Evolutionary conservation across 1,140 invertebrate species (phyloP).

Genomic region (Hyles vespertilio): DNA sequence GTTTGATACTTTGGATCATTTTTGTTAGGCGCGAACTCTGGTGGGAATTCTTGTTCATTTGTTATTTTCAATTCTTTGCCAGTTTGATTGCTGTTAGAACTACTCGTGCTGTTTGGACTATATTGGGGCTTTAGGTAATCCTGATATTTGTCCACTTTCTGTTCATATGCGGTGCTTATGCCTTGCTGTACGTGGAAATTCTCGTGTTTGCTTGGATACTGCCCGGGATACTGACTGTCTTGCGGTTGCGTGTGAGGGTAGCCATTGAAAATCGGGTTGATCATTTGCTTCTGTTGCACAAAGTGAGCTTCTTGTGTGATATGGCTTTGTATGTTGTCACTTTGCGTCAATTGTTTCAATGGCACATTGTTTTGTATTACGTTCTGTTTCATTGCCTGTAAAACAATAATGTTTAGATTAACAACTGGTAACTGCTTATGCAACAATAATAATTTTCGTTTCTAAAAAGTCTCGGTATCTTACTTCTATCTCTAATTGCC

Average conservation of each 20-base stretch:
- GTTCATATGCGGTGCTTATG: slow-evolving; percentile 65
- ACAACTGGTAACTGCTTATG: too few species aligned
- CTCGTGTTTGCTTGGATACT: slow-evolving; percentile 64
- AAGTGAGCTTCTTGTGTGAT: slow-evolving; percentile 72
- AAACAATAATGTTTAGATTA: slow-evolving; percentile 15
- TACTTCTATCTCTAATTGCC: too few species aligned
- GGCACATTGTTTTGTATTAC: slow-evolving; percentile 70
- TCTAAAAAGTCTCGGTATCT: too few species aligned
- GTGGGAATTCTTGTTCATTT: slow-evolving; percentile 72
- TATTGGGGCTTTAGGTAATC: slow-evolving; percentile 68
- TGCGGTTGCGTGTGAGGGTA: slow-evolving; percentile 53
- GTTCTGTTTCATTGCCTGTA: slow-evolving; percentile 72
- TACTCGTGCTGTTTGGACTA: slow-evolving; percentile 63
- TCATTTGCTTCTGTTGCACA: slow-evolving; percentile 71
- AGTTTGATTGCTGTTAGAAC: slow-evolving; percentile 68
- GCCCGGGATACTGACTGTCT: slow-evolving; percentile 58
- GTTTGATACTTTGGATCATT: slow-evolving; percentile 96
- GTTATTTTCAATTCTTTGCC: slow-evolving; percentile 63
- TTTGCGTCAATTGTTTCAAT: slow-evolving; percentile 72
- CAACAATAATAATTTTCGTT: too few species aligned
- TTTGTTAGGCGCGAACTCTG: slow-evolving; percentile 81
- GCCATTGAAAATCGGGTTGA: slow-evolving; percentile 65
- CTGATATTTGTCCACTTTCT: slow-evolving; percentile 64
- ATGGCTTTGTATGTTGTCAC: slow-evolving; percentile 67
- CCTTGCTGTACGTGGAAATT: slow-evolving; percentile 67